Evolutionary conservation across 2,888 invertebrate species (phyloP), one percentile per base, ranked within the genome.

Genomic region (Mesodorylaimus sp.): DNA sequence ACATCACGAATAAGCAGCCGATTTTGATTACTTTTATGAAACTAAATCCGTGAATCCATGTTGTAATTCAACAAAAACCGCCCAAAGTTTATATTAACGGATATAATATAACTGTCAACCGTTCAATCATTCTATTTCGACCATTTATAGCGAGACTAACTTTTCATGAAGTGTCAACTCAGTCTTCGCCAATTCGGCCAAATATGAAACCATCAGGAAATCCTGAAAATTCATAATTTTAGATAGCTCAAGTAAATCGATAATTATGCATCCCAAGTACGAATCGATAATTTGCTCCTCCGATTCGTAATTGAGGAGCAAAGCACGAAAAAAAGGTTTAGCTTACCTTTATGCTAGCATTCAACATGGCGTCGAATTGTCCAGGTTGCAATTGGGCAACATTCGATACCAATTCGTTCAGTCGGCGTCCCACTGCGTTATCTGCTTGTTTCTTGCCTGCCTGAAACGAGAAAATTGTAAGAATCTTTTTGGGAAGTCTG

Each of bases 141-240:
- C 41, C 16, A 7, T 41, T 47, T 16, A 47, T 26, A 50, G 25
- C 10, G 56, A 58, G 58, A 61, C 54, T 43, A 97, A 76, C 70
- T 93, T 93, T 72, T 97, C 95, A 70, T 93, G 91, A 49, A 97
- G 75, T 64, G 87, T 84, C 61, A 95, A 76, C 70, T 97, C 93
- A 1, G 93, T 89, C 72, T 89, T 87, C 63, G 89, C 86, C 53
- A 97, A 75, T 65, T 93, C 91, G 16, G 93, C 85, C 53, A 97
- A 75, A 42, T 93, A 91, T 60, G 89, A 81, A 39, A 87, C 88
- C 95, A 97, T 95, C 61, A 95, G 75, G 60, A 95, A 76, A 74
- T 95, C 95, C 76, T 76, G 48, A 50, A 41, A 16, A 45, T 48
- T 2, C 36, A 36, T 19, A 47, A 13, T 32, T 32, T 32, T 32